These are phyloP conservation scores for Rhizoglyphus robini DNA, from an alignment of 1,140 invertebrate species.

Conservation along the genomic window DNA sequence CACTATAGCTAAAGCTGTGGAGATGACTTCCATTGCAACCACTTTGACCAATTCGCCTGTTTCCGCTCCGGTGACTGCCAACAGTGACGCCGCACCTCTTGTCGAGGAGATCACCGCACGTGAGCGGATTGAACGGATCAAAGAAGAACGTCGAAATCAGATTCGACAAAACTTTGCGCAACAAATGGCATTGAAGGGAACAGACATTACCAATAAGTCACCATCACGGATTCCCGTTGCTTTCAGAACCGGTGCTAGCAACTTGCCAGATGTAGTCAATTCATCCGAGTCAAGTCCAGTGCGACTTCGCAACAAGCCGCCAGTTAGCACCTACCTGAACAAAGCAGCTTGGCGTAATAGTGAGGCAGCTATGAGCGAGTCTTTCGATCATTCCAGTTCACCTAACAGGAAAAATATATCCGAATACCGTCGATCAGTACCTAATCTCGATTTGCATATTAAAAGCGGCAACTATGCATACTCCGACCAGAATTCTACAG, in stretches of 20 bases:
- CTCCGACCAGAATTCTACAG: background rate
- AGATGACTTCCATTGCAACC: background rate
- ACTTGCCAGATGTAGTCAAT: background rate
- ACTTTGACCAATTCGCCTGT: background rate
- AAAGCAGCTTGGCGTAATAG: background rate
- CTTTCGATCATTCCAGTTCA: background rate
- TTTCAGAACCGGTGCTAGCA: background rate
- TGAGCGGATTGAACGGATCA: conserved; percentile 2
- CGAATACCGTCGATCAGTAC: conserved; percentile 4
- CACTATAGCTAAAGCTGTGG: background rate
- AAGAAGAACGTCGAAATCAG: background rate
- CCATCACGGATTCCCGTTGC: conserved; percentile 1
- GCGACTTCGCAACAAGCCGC: background rate
- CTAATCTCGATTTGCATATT: background rate
- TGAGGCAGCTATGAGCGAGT: background rate
- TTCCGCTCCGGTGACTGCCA: background rate
- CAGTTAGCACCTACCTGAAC: background rate
- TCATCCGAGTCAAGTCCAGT: background rate
- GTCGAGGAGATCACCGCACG: background rate
- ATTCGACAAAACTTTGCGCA: conserved; percentile 3
- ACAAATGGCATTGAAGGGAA: background rate
- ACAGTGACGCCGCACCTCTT: background rate
- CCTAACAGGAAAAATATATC: background rate
- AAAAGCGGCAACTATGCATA: background rate
- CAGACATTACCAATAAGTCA: background rate